A percentile compares a stretch with the other conserved stretches of the same genome.
These are phyloP conservation scores for Calameuta idolon DNA, from an alignment of 2,888 invertebrate species.

Conservation along the genomic window DNA sequence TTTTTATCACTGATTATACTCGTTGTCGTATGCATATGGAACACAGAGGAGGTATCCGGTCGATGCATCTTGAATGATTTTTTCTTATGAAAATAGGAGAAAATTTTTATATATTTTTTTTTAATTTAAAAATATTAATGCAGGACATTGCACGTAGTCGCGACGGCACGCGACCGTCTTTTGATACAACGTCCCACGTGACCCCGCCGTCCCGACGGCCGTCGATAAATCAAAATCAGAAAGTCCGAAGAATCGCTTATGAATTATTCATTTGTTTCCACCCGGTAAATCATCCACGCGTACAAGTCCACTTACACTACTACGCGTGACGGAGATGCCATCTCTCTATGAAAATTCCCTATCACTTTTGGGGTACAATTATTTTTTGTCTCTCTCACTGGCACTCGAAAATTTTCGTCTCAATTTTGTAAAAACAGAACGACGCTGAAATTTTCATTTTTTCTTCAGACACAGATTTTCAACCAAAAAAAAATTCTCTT, in stretches of 20 bases:
- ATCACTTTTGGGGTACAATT: neutral
- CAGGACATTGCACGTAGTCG: neutral
- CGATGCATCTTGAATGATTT: neutral
- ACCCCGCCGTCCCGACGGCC: neutral
- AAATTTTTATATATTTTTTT: neutral
- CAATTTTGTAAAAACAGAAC: neutral
- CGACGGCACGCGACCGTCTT: neutral
- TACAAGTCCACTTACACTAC: neutral
- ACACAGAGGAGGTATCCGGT: neutral
- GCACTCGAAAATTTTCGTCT: neutral
- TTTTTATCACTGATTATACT: neutral
- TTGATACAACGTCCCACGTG: neutral
- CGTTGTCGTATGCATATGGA: neutral
- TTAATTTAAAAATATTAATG: neutral
- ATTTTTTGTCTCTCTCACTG: neutral
- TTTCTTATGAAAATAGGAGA: neutral
- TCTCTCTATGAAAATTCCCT: neutral
- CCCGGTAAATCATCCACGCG: neutral
- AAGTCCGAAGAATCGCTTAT: neutral
- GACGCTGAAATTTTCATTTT: neutral
- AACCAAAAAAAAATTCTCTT: too few species aligned
- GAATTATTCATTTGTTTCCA: neutral
- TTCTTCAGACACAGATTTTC: neutral
- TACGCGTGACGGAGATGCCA: neutral
- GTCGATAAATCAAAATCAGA: neutral